Evolutionary conservation across 2,888 invertebrate genomes (phyloP), one percentile per base, ranked within the genome.

Genomic region (Pyrocoelia pectoralis): DNA sequence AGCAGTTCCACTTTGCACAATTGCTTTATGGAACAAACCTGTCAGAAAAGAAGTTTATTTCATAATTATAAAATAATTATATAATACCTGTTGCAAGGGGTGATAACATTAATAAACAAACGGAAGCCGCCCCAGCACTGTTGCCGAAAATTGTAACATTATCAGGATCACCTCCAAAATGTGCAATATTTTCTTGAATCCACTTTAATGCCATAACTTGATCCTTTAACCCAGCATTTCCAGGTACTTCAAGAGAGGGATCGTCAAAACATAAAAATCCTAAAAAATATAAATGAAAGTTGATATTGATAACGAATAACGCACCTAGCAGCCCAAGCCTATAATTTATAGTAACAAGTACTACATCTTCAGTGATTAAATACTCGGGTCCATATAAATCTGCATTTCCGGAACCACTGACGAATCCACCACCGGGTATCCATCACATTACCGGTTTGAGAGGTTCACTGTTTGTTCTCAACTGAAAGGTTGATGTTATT

Each of bases 141-240:
- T 84, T 83, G 1, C 85, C 85, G 68, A 85, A 83, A 6, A 85
- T 75, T 0, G 85, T 85, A 2, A 81, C 84, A 63, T 85, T 85
- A 9, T 82, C 73, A 0, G 83, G 78, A 75, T 86, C 83, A 2
- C 85, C 85, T 28, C 83, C 82, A 70, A 86, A 86, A 56, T 77
- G 77, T 10, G 74, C 66, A 12, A 84, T 83, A 68, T 85, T 85
- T 1, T 74, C 74, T 67, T 83, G 81, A 0, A 85, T 78, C 85
- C 85, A 85, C 66, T 81, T 81, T 43, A 85, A 68, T 0, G 84
- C 85, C 72, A 84, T 67, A 0, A 84, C 78, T 76, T 84, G 83
- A 72, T 85, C 85, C 74, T 85, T 85, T 0, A 85, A 74, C 1
- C 83, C 85, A 0, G 84, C 83, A 73, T 85, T 85, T 1, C 85